Base-by-base conservation (phyloP, 2,113 vertebrate species). In the Caretta caretta region DNA sequence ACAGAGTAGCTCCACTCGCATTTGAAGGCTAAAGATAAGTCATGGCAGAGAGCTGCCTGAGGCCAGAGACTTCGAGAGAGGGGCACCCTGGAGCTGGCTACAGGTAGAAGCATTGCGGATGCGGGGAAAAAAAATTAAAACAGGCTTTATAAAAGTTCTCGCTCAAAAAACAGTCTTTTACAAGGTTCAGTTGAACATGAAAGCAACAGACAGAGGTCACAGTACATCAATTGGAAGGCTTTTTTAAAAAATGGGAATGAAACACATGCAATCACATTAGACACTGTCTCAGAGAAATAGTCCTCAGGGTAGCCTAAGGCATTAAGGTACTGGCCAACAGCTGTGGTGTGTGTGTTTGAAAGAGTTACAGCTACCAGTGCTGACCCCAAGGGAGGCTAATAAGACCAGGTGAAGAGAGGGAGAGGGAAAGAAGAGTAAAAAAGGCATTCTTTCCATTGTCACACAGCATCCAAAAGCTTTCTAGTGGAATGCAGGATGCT, bases 1-100 rank as follows among this genome's bases (percentile, higher is more conserved):
- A 87, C 22, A 86, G 83, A 95, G 76, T 72, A 91, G 17, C 6
- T 85, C 9, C 0, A 25, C 7, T n/a, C 72, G 59, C 83, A 69
- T 87, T 94, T 94, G 79, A 93, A 85, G 85, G 48, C 42, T 75
- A 87, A 86, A 97, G 57, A 80, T 22, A 86, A 93, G 69, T 84
- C 35, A 50, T 1, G 48, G 59, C 19, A 93, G 75, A 25, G 38
- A 78, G 72, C 46, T 90, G 53, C 75, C 54, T 20, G 1, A 27
- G 19, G 87, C 80, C 78, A 38, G n/a, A 31, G 2, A 42, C 54
- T 84, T 51, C 12, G 69, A 89, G n/a, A 84, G 42, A 93, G 84
- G 78, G 53, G 83, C 53, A n/a, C 78, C 80, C 54, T 6, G 50
- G 88, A 88, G 75, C 38, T 24, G 22, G n/a, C 84, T 88, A 84